Conservation (phyloP, 2,113 vertebrate genomes). For the Struthio camelus region DNA sequence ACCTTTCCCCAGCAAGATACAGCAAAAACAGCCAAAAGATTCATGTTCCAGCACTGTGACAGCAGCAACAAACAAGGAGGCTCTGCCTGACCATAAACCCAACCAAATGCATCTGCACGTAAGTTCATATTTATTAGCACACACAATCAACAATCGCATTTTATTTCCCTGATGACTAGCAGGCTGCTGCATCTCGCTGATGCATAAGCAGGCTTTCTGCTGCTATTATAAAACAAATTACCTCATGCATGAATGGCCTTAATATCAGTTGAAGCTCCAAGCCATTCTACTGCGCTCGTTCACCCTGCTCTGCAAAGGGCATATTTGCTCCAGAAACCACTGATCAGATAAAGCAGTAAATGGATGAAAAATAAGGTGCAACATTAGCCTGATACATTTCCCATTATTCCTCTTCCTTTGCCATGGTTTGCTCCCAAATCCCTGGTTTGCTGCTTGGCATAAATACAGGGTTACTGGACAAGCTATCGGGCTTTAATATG, state of each 20-base stretch:
- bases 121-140: conserved; percentile 4
- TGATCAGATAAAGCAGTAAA: not conserved
- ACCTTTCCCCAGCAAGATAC: not conserved
- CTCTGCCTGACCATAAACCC: not conserved
- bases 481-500: not conserved
- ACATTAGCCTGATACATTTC: not conserved
- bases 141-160: not conserved
- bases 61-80: not conserved
- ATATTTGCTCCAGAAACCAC: not conserved
- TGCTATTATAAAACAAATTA: conserved; percentile 54
- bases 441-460: not conserved
- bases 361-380: not conserved
- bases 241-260: conserved; percentile 39
- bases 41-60: not conserved
- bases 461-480: not conserved
- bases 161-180: not conserved
- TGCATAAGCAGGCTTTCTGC: conserved; percentile 11
- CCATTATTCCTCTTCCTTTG: not conserved
- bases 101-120: not conserved
- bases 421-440: not conserved
- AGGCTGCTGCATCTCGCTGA: conserved; percentile 29
- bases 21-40: rapidly evolving
- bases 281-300: not conserved
- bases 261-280: conserved; percentile 52
- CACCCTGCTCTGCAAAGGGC: not conserved